phyloP scores from a whole-genome alignment of 2,888 invertebrate species.

The Latrodectus hesperus region DNA sequence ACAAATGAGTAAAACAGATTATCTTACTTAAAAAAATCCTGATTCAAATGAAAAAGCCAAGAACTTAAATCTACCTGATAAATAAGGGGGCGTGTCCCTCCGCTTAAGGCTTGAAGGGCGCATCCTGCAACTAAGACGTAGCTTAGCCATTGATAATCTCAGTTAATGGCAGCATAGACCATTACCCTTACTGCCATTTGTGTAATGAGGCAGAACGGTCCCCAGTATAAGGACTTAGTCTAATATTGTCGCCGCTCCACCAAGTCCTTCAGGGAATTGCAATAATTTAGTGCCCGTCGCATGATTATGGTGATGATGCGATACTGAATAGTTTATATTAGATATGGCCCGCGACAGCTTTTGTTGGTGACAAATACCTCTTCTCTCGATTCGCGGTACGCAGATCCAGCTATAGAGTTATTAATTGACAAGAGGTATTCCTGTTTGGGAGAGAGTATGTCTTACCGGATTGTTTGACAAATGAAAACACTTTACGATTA shows the following conservation, averaged over 20 bases:
- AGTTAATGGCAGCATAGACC: constrained; percentile 22
- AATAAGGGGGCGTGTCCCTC: neutral
- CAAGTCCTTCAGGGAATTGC: neutral
- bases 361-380: neutral
- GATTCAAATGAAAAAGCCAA: neutral
- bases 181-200: constrained; percentile 16
- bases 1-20: too few species aligned
- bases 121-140: neutral
- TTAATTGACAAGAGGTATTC: too few species aligned
- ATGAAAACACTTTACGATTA: too few species aligned
- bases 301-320: constrained; percentile 2
- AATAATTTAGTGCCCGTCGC: neutral
- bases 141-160: constrained; percentile 1
- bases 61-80: neutral
- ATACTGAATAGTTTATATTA: constrained; percentile 1
- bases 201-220: constrained; percentile 13
- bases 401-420: too few species aligned
- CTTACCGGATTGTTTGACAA: too few species aligned
- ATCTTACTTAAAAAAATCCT: neutral
- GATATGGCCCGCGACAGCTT: neutral
- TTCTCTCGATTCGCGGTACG: too few species aligned
- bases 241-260: neutral
- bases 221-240: constrained; percentile 1
- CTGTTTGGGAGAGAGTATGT: too few species aligned
- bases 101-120: neutral